Conservation (phyloP, 2,113 vertebrate species). For the Andinoacara biseriatus region DNA sequence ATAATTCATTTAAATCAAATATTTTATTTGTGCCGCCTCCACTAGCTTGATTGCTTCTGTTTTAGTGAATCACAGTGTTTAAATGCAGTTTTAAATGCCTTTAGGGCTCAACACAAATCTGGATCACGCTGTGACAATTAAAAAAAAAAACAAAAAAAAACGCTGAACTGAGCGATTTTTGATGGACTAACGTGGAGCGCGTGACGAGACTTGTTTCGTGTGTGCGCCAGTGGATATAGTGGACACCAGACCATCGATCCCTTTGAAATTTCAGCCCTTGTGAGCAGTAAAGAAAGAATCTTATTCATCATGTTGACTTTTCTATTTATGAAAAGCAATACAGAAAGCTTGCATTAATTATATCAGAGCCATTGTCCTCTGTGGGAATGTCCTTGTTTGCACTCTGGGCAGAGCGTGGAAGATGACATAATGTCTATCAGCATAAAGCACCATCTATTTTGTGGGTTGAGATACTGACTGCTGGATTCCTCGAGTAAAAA, state of each 20-base stretch:
- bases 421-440: background rate
- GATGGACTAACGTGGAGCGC: background rate
- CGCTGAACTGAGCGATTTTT: background rate
- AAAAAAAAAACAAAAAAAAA: background rate
- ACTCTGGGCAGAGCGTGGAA: constrained; percentile 16
- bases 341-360: background rate
- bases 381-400: constrained; percentile 18
- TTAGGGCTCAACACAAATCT: background rate
- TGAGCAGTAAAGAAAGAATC: background rate
- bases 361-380: background rate
- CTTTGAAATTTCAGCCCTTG: background rate
- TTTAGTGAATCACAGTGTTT: background rate
- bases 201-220: background rate
- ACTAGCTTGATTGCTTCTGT: too few species aligned
- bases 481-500: background rate
- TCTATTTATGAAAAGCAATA: background rate
- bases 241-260: accelerated
- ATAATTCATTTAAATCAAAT: too few species aligned
- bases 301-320: constrained; percentile 2
- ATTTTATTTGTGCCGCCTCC: too few species aligned
- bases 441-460: background rate
- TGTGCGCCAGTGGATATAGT: background rate
- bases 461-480: background rate
- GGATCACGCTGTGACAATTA: background rate
- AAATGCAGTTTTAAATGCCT: background rate